phyloP scores from a whole-genome alignment of 2,888 invertebrate genomes.

The Palloptera scutellata region DNA sequence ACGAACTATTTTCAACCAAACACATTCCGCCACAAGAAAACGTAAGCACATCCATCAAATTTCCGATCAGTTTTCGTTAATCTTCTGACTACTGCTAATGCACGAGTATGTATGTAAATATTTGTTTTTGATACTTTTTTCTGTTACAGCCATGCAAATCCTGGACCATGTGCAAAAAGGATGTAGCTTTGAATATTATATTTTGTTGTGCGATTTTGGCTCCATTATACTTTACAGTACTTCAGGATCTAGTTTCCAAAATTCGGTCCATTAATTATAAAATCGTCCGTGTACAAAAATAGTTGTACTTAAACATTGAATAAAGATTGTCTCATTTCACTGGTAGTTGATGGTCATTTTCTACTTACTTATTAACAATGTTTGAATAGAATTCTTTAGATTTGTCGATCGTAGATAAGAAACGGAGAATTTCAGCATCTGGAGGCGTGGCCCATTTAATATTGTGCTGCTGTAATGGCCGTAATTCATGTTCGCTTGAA shows the following conservation, averaged over 20 bases:
- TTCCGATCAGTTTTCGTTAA: background rate
- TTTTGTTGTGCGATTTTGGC: constrained; percentile 50
- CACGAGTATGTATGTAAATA: background rate
- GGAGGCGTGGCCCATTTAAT: constrained; percentile 71
- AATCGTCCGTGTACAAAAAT: constrained; percentile 29
- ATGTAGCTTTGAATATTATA: constrained; percentile 42
- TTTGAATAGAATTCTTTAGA: constrained; percentile 85
- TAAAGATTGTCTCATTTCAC: background rate
- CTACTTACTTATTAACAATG: constrained; percentile 74
- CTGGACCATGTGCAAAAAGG: constrained; percentile 18
- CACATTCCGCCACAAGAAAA: constrained; percentile 9
- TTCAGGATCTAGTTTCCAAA: constrained; percentile 44
- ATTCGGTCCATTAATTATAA: constrained; percentile 41
- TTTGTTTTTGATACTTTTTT: background rate
- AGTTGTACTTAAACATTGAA: constrained; percentile 8
- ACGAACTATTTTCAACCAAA: constrained; percentile 27
- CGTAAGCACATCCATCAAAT: constrained; percentile 28
- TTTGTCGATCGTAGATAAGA: constrained; percentile 72
- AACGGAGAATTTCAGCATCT: constrained; percentile 71
- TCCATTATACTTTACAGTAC: constrained; percentile 51
- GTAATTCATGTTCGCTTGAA: constrained; percentile 52
- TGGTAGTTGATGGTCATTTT: background rate
- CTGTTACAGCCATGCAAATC: constrained; percentile 39
- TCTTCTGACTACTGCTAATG: background rate
- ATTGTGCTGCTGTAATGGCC: constrained; percentile 64